phyloP scores from a whole-genome alignment of 2,888 invertebrate genomes.

The Julus scanicus region DNA sequence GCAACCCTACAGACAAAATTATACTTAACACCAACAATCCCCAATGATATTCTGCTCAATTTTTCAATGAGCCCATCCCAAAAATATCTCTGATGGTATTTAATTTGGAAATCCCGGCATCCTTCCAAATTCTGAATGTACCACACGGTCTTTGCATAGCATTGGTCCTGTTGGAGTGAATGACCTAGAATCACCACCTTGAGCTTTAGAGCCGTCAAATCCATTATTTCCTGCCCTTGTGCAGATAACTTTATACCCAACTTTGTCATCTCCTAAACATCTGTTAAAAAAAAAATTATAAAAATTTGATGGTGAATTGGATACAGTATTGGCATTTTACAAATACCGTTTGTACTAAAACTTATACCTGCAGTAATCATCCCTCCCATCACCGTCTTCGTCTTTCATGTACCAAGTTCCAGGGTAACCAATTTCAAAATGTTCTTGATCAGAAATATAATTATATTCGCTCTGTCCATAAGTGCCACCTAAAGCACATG shows the following conservation, averaged over 20 bases:
- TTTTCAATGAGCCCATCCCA: not conserved
- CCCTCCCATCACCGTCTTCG: constrained; percentile 52
- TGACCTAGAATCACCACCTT: constrained; percentile 37
- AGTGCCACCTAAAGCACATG: constrained; percentile 48
- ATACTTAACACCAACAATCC: too few species aligned
- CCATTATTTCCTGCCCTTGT: constrained; percentile 48
- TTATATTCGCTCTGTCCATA: constrained; percentile 44
- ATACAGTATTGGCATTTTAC: not conserved
- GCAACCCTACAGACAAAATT: too few species aligned
- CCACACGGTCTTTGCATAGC: not conserved
- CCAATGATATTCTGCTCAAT: too few species aligned
- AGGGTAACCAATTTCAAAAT: constrained; percentile 21
- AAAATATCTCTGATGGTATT: not conserved
- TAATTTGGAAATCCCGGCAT: not conserved
- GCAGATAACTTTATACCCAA: constrained; percentile 11
- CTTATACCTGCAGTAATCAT: constrained; percentile 51
- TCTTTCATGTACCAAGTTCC: constrained; percentile 52
- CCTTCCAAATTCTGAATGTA: constrained; percentile 45
- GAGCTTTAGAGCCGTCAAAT: constrained; percentile 46
- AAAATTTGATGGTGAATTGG: too few species aligned
- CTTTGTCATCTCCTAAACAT: constrained; percentile 16
- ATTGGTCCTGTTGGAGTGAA: constrained; percentile 45
- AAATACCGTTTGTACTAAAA: not conserved
- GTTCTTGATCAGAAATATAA: not conserved
- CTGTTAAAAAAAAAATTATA: not conserved